Percentiles rank a stretch among this genome's conserved stretches.
phyloP scores from a whole-genome alignment of 2,113 vertebrate species.

The Sigmodon hispidus region DNA sequence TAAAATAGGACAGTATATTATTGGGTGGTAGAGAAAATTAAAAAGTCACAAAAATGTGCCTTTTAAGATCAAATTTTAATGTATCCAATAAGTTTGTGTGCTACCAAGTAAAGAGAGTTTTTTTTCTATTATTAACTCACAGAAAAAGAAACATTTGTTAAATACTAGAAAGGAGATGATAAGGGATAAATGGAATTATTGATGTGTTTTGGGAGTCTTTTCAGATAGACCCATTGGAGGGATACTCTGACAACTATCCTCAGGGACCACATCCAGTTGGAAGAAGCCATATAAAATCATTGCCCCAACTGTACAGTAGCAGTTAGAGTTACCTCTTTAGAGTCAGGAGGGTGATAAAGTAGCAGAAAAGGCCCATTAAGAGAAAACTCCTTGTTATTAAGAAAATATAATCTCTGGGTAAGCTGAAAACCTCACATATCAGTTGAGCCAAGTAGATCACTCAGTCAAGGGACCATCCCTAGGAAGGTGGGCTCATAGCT shows the following conservation, averaged over 20 bases:
- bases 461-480: background rate
- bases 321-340: background rate
- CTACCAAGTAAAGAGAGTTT: background rate
- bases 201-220: background rate
- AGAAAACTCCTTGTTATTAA: background rate
- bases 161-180: background rate
- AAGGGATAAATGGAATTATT: background rate
- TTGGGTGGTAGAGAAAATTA: background rate
- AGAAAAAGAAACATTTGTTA: background rate
- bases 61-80: background rate
- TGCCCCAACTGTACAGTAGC: background rate
- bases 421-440: background rate
- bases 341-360: background rate
- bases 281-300: background rate
- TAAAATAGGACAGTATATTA: background rate
- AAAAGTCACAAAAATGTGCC: background rate
- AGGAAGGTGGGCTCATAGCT: background rate
- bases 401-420: background rate
- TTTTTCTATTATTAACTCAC: background rate
- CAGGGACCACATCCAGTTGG: background rate
- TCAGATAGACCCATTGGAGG: background rate
- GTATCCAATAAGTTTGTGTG: background rate
- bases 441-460: background rate
- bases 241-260: background rate
- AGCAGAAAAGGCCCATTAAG: background rate